Percentiles rank a stretch among this genome's conserved stretches.
Conservation (phyloP, 2,888 invertebrate species). For the Tetragonula carbonaria region DNA sequence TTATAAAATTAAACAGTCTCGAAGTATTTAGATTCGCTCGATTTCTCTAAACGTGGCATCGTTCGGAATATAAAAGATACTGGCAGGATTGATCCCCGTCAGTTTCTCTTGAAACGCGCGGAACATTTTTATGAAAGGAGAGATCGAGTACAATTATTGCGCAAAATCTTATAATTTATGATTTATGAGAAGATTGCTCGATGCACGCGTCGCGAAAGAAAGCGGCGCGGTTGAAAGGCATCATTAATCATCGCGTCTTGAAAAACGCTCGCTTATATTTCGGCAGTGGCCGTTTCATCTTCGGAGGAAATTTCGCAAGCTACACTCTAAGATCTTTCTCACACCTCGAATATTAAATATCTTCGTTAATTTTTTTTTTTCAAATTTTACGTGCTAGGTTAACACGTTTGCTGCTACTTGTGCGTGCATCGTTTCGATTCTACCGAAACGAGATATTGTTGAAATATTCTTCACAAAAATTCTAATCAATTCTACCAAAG, state of each 20-base stretch:
- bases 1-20: too few relatives aligned
- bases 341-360: not conserved
- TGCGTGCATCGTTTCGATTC: too few relatives aligned
- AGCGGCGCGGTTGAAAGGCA: not conserved
- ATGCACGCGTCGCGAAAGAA: constrained; percentile 11
- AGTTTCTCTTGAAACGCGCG: not conserved
- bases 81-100: not conserved
- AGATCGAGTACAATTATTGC: not conserved
- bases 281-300: not conserved
- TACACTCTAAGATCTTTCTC: not conserved
- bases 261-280: constrained; percentile 23
- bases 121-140: not conserved
- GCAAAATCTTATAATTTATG: constrained; percentile 10
- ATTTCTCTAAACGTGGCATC: too few relatives aligned
- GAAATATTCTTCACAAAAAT: too few relatives aligned
- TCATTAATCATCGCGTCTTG: constrained; percentile 41
- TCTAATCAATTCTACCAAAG: too few relatives aligned
- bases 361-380: too few relatives aligned
- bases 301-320: not conserved
- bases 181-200: constrained; percentile 23
- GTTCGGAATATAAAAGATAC: too few relatives aligned
- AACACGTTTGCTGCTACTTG: too few relatives aligned
- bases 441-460: too few relatives aligned
- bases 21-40: too few relatives aligned
- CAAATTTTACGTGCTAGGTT: too few relatives aligned